These are phyloP conservation scores for Bucco capensis DNA, from an alignment of 2,113 vertebrate genomes.

Conservation along the genomic window DNA sequence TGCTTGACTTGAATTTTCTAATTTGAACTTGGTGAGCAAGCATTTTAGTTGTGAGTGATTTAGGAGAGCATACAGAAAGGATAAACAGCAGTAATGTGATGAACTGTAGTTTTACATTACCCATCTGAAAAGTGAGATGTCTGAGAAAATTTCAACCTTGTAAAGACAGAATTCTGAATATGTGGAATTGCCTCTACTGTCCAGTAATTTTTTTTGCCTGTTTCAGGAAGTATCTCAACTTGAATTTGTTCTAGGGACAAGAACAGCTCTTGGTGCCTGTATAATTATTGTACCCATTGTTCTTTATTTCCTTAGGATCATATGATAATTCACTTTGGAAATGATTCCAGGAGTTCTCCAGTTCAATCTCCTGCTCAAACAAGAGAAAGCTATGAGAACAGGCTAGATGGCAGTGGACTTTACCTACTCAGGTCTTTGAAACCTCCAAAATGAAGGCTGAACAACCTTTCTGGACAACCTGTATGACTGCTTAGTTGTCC, in stretches of 20 bases:
- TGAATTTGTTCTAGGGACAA: not conserved
- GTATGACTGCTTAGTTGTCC: not conserved
- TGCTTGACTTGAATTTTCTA: not conserved
- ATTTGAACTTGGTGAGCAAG: not conserved
- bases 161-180: not conserved
- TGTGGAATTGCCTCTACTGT: not conserved
- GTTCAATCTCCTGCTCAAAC: not conserved
- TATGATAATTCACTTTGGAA: not conserved
- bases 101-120: not conserved
- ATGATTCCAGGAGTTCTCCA: not conserved
- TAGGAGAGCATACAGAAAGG: not conserved
- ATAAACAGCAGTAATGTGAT: not conserved
- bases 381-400: not conserved
- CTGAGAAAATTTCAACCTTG: not conserved
- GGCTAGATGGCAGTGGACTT: not conserved
- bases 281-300: not conserved
- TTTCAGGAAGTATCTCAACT: not conserved
- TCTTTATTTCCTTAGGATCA: not conserved
- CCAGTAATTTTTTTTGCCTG: not conserved
- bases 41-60: not conserved
- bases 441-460: not conserved
- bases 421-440: not conserved
- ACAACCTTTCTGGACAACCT: not conserved
- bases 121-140: not conserved
- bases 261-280: not conserved